These are phyloP conservation scores for Poecilia latipinna DNA, from an alignment of 2,113 vertebrate species.

Conservation along the genomic window DNA sequence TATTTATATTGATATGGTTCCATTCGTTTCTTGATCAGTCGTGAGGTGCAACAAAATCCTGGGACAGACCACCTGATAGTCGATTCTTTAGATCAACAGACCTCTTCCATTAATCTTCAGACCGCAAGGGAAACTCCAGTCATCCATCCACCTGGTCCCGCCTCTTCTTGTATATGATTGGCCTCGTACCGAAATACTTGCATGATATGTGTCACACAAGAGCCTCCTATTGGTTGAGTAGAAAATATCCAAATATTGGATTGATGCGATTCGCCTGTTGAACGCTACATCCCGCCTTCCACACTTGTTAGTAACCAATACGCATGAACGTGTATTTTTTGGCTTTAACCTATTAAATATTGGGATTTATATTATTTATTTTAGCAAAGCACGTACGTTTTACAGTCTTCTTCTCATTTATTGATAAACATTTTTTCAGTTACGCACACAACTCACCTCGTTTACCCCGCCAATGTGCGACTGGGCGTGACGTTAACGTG, in stretches of 20 bases:
- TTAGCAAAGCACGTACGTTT: not conserved
- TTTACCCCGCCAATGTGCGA: slow-evolving; percentile 61
- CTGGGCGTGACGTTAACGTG: slow-evolving; percentile 74
- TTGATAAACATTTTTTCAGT: slow-evolving; percentile 2
- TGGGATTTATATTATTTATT: not conserved
- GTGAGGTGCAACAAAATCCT: slow-evolving; percentile 54
- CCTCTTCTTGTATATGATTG: slow-evolving; percentile 59
- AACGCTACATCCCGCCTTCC: slow-evolving; percentile 55
- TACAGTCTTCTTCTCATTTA: not conserved
- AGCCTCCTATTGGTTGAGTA: slow-evolving; percentile 55
- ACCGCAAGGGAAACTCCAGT: slow-evolving; percentile 83
- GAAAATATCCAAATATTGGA: slow-evolving; percentile 29
- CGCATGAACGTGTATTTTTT: slow-evolving; percentile 19
- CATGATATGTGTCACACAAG: slow-evolving; percentile 2
- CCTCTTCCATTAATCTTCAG: slow-evolving; percentile 82
- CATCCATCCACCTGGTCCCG: slow-evolving; percentile 60
- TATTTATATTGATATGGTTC: slow-evolving; percentile 24
- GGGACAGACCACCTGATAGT: slow-evolving; percentile 65
- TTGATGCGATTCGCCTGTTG: slow-evolving; percentile 65
- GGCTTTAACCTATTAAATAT: not conserved
- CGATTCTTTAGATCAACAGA: slow-evolving; percentile 76
- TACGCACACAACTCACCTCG: slow-evolving; percentile 43
- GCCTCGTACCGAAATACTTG: slow-evolving; percentile 1
- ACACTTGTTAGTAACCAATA: slow-evolving; percentile 56
- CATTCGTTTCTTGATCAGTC: slow-evolving; percentile 40